Base-by-base conservation (phyloP, 2,888 invertebrate species). In the Notodonta dromedarius region DNA sequence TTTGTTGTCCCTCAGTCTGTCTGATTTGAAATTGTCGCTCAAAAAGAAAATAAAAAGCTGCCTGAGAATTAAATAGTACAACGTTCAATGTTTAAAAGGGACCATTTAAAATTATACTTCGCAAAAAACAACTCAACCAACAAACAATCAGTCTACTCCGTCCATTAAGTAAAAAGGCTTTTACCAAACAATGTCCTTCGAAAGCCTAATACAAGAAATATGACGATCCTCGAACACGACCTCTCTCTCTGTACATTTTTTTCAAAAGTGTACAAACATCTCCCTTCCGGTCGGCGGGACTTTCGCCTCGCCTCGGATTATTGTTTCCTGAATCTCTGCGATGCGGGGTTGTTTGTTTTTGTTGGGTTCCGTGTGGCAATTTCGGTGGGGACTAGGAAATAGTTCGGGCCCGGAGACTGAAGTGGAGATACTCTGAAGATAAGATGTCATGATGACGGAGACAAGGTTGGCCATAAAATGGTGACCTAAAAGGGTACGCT, bases 91-190 rank as follows among this genome's bases (percentile, higher is more conserved):
- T 46, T n/a, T 46, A 46, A 46, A 46, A 46, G 46, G 46, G 0
- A n/a, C 11, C 46, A 46, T 46, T 46, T 46, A 46, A 46, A 46
- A 46, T 12, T 46, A 50, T 50, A 50, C 14, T n/a, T 7, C 14
- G 16, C 50, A 50, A 50, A 50, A 55, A 65, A 57, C 57, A 58
- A 62, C 57, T 67, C 57, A 67, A 35, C 60, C 69, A 57, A 64
- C 65, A 62, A 63, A 65, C 65, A 62, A 63, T 46, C 14, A 66
- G 62, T 56, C 58, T 56, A 51, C 61, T 58, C 57, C 56, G 61
- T 73, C 74, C 74, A 76, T 74, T 74, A 71, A 57, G 71, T 24
- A 60, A 71, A 73, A 60, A 71, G 64, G 63, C 64, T 73, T 69
- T 65, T 50, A 57, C 63, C 71, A 66, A 67, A 74, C 65, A 74